phyloP scores from a whole-genome alignment of 2,797 vertebrate species.

The Phrynocephalus guinanensis region DNA sequence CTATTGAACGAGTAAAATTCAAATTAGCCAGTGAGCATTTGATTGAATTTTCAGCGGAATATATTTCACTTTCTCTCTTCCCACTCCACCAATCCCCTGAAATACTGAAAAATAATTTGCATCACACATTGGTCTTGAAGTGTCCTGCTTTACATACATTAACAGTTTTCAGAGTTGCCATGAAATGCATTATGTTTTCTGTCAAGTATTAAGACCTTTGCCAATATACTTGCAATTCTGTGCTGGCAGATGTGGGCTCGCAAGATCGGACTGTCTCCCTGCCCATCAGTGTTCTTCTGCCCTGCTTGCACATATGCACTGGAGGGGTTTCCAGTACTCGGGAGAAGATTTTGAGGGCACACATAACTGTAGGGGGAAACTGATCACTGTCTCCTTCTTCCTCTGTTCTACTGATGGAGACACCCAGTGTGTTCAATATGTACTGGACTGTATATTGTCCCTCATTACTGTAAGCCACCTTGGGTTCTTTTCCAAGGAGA shows the following conservation, averaged over 20 bases:
- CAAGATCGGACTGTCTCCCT: neutral
- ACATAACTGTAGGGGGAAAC: too few relatives aligned
- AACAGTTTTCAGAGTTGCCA: conserved; percentile 21
- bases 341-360: too few relatives aligned
- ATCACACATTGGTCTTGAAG: conserved; percentile 15
- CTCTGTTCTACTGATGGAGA: neutral
- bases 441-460: neutral
- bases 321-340: neutral
- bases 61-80: neutral
- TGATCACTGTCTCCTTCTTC: too few relatives aligned
- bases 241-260: neutral
- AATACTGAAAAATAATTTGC: conserved; percentile 15
- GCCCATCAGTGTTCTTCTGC: neutral
- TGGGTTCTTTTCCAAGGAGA: too few relatives aligned
- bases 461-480: too few relatives aligned
- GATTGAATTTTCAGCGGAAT: neutral
- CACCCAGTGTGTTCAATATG: neutral
- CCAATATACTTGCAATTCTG: neutral
- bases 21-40: neutral
- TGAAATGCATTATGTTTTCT: neutral
- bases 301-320: neutral
- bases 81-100: neutral
- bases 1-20: conserved; percentile 32
- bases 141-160: conserved; percentile 21
- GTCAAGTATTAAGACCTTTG: neutral